Conservation (phyloP, 2,113 vertebrate species). For the Tyrannus savana region DNA sequence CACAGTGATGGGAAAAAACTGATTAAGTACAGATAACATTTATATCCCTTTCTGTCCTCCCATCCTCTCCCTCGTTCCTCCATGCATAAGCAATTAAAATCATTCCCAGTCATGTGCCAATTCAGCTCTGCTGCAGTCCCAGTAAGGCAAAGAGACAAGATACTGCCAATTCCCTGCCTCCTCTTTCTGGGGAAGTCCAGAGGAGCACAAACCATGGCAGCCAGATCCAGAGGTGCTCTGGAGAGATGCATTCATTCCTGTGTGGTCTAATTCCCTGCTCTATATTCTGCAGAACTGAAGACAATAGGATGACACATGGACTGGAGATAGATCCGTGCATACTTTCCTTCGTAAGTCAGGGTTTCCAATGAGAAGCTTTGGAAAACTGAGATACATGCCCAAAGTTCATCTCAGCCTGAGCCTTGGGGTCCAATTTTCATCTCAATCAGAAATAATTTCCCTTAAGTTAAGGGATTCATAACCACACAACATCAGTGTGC, state of each 20-base stretch:
- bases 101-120: background rate
- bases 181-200: background rate
- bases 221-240: constrained; percentile 29
- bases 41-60: background rate
- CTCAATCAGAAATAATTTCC: constrained; percentile 21
- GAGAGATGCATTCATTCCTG: background rate
- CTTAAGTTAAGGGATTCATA: background rate
- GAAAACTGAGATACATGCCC: constrained; percentile 24
- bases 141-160: background rate
- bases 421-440: constrained; percentile 24
- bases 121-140: background rate
- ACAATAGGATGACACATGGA: constrained; percentile 55
- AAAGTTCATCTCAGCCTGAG: constrained; percentile 44
- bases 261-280: constrained; percentile 45
- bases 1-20: background rate
- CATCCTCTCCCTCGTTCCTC: background rate
- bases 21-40: constrained; percentile 23
- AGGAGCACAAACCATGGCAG: background rate
- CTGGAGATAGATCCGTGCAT: constrained; percentile 28
- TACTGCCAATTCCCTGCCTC: background rate
- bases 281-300: background rate
- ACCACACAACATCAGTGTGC: background rate
- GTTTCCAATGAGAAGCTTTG: constrained; percentile 28
- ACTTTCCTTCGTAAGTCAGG: constrained; percentile 53
- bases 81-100: background rate